These are phyloP conservation scores for Lymantria dispar DNA, from an alignment of 2,888 invertebrate genomes.

Conservation along the genomic window DNA sequence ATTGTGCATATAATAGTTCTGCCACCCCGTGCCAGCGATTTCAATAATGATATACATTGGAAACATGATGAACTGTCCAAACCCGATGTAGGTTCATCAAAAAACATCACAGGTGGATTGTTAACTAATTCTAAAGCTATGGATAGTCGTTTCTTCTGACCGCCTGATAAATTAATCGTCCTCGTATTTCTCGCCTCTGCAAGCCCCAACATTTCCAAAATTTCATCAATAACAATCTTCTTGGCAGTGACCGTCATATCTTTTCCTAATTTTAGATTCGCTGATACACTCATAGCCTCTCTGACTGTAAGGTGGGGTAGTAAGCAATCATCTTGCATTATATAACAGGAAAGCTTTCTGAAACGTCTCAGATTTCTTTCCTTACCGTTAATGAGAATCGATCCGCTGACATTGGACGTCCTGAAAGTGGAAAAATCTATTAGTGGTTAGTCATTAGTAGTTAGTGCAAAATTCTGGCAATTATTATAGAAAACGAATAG, in stretches of 20 bases:
- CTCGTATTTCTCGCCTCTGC: slow-evolving; percentile 90
- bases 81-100: slow-evolving; percentile 97
- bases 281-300: slow-evolving; percentile 97
- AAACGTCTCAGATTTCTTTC: slow-evolving; percentile 93
- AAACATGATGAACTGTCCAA: slow-evolving; percentile 97
- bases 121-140: slow-evolving; percentile 96
- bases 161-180: slow-evolving; percentile 92
- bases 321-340: slow-evolving; percentile 97
- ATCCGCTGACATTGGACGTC: slow-evolving; percentile 92
- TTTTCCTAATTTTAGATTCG: slow-evolving; percentile 94
- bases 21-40: slow-evolving; percentile 92
- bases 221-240: slow-evolving; percentile 91
- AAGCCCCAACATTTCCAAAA: slow-evolving; percentile 92
- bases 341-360: slow-evolving; percentile 97
- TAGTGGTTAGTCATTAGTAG: too few relatives aligned
- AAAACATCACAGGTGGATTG: slow-evolving; percentile 98
- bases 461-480: too few relatives aligned
- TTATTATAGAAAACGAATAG: too few relatives aligned
- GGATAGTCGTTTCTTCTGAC: slow-evolving; percentile 94
- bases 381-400: slow-evolving; percentile 93
- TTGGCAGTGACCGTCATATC: slow-evolving; percentile 87
- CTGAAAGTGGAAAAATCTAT: slow-evolving; percentile 67
- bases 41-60: slow-evolving; percentile 94
- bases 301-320: slow-evolving; percentile 94
- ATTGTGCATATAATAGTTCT: slow-evolving; percentile 97